Evolutionary conservation across 2,888 invertebrate species (phyloP).

Genomic region (Ariolimax columbianus): DNA sequence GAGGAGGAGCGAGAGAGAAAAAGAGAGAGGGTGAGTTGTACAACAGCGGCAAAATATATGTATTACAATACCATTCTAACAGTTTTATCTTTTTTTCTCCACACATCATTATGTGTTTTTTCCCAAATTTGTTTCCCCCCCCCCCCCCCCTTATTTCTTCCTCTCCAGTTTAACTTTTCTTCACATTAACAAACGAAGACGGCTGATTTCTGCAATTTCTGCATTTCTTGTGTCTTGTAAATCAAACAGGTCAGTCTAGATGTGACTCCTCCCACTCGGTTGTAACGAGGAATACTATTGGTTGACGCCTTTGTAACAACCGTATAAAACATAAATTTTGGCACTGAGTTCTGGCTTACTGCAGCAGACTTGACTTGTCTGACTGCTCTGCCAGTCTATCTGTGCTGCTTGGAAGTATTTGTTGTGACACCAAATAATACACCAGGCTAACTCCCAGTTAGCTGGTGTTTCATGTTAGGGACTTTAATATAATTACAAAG

Average conservation of each 20-base stretch:
- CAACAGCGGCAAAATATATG: conserved; percentile 18
- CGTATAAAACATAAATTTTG: not conserved
- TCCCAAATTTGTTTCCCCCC: not conserved
- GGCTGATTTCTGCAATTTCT: not conserved
- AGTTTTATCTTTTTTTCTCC: not conserved
- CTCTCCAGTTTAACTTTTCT: not conserved
- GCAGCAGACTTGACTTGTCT: conserved; percentile 41
- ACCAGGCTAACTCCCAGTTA: conserved; percentile 35
- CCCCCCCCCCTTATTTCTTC: not conserved
- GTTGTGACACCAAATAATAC: not conserved
- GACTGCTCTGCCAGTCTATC: conserved; percentile 25
- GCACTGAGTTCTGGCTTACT: not conserved
- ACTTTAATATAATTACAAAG: not conserved
- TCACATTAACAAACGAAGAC: no score
- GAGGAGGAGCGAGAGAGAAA: not conserved
- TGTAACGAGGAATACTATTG: conserved; percentile 17
- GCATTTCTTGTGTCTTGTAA: not conserved
- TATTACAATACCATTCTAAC: conserved; percentile 9
- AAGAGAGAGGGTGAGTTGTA: not conserved
- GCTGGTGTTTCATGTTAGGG: conserved; percentile 15
- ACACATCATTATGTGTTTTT: not conserved
- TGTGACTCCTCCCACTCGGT: conserved; percentile 8
- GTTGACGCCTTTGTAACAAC: not conserved
- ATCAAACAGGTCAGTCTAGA: conserved; percentile 1
- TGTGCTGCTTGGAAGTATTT: not conserved